Evolutionary conservation across 2,888 invertebrate species (phyloP), one percentile per base, ranked within the genome.

Genomic region (Dasysyrphus tricinctus): DNA sequence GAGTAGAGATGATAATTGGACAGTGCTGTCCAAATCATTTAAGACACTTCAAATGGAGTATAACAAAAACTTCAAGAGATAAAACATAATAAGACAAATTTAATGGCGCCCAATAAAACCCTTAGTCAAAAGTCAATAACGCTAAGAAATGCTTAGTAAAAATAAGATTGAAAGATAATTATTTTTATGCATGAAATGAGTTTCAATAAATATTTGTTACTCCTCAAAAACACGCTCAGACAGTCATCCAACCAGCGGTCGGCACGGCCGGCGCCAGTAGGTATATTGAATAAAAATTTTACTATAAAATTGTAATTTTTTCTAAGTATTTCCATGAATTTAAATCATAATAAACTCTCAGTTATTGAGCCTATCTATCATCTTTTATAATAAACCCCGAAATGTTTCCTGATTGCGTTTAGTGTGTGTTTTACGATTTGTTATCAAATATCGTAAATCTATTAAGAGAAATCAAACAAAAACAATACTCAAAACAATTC

Each of bases 361-460:
- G 24, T 47, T 44, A 32, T 63, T 47, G 6, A 14, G 44, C 39
- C 67, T 47, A 63, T 72, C 57, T 61, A 61, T 57, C 57, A 57
- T 42, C 61, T 24, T 14, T 61, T 61, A 61, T 61, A 61, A 24
- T 24, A 24, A 42, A 42, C 70, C 65, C 47, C 65, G 14, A 42
- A 70, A 83, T 73, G 73, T 74, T 69, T 74, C 63, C 79, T 42
- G 63, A 69, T 78, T 73, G 78, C 67, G 37, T 47, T 5, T 32
- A 32, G 32, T 32, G n/a, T 5, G 29, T 54, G 37, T 61, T 79
- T 83, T 70, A 79, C 70, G 79, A 79, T 79, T 83, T 75, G 79
- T 83, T 83, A 83, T 83, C 79, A 51, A 83, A 61, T 29, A 69
- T 83, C 83, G 16, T 83, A 83, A 83, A 83, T 83, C 78, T 51